Evolutionary conservation across 35 echinoderm and acorn worm genomes (phyloP), one percentile per base, ranked within the genome.

Genomic region (Apostichopus japonicus): DNA sequence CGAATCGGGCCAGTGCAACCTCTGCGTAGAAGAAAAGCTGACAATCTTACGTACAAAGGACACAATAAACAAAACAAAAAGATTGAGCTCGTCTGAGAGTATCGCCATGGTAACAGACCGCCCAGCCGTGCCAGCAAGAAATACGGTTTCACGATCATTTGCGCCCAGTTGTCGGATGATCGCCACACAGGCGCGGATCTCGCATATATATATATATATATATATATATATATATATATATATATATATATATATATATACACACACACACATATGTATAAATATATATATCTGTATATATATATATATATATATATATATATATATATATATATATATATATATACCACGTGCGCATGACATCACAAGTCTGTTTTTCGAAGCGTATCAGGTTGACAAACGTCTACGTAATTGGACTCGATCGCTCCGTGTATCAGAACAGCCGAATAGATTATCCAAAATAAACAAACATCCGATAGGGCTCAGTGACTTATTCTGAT

Each of bases 401-500:
- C 78, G 33, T 80, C 23, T 53, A 4, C 51, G 78, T 53, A 24
- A 80, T 80, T 54, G 17, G 33, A 80, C 4, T 54, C 78, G 53
- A 57, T 17, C 10, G 55, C 27, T 23, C 57, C 54, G 57, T 84
- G 81, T 84, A 84, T 84, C 81, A 54, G 56, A 84, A 84, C n/a
- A 84, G 9, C 56, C 11, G 71, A 75, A n/a, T 23, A 56, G 81
- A 84, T 84, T 55, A 84, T 54, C 52, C 54, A 84, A 84, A 54
- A 54, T 57, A 24, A 84, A 84, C 81, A 84, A 84, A 84, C 81
- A 84, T 11, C 16, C 56, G 56, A 84, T 54, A 84, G 27, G 71
- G n/a, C 53, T 84, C 81, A 23, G 56, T 10, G 81, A 84, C 55
- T 55, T 58, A 84, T 22, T 84, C 5, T 16, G 6, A 84, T 57